These are phyloP conservation scores for Tribolium madens DNA, from an alignment of 1,140 invertebrate species.

Conservation along the genomic window DNA sequence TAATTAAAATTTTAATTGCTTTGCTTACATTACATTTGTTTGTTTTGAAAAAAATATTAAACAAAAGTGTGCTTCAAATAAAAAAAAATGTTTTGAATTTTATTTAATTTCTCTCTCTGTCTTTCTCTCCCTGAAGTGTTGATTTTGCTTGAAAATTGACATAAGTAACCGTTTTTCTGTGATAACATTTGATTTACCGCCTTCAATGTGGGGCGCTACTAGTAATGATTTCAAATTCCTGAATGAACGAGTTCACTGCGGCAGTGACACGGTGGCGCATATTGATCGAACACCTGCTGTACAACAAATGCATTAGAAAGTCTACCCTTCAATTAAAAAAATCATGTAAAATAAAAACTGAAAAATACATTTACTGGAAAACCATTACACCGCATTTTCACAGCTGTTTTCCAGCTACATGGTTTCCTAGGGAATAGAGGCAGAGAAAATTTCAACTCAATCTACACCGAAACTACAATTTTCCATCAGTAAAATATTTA, in stretches of 20 bases:
- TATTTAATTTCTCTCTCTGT: not conserved
- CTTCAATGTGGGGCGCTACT: conserved; percentile 6
- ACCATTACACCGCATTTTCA: not conserved
- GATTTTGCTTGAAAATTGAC: not conserved
- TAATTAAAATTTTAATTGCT: not conserved
- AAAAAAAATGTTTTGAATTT: not conserved
- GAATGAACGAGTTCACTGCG: conserved; percentile 41
- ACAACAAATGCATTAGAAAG: conserved; percentile 35
- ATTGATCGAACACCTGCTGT: conserved; percentile 36
- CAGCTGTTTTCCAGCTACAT: not conserved
- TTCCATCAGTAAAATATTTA: conserved; percentile 18
- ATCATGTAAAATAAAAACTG: too few species aligned
- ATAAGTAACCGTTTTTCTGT: not conserved
- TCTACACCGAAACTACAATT: conserved; percentile 12
- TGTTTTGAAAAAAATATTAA: too few species aligned
- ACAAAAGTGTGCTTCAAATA: not conserved
- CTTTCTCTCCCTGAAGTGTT: too few species aligned
- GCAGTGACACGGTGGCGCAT: conserved; percentile 43
- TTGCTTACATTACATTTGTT: not conserved
- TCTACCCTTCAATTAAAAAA: conserved; percentile 15
- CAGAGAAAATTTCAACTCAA: conserved; percentile 3
- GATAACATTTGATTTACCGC: not conserved
- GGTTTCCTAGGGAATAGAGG: not conserved
- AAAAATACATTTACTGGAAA: not conserved
- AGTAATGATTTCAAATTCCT: conserved; percentile 32